phyloP scores from a whole-genome alignment of 2,888 invertebrate species.

The Platynereis dumerilii region DNA sequence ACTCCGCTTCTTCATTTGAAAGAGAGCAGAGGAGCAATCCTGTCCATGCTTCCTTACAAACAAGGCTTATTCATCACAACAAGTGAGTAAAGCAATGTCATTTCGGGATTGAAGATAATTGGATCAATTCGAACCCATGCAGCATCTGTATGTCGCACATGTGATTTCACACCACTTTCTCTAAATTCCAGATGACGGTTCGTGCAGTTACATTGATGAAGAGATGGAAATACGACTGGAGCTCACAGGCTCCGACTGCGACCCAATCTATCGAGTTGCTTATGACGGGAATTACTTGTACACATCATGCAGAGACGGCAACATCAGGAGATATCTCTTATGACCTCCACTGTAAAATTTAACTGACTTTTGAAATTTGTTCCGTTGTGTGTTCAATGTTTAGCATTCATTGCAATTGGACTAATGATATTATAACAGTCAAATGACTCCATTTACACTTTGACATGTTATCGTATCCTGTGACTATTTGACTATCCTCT shows the following conservation, averaged over 20 bases:
- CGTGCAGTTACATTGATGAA: slow-evolving; percentile 68
- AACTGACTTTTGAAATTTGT: too few relatives aligned
- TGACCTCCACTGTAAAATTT: not conserved
- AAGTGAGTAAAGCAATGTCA: slow-evolving; percentile 53
- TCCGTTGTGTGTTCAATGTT: too few relatives aligned
- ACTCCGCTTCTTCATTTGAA: slow-evolving; percentile 57
- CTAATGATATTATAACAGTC: too few relatives aligned
- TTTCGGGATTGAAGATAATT: too few relatives aligned
- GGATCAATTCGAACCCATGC: too few relatives aligned
- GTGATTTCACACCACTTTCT: not conserved
- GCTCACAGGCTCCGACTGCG: slow-evolving; percentile 76
- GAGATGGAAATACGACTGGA: slow-evolving; percentile 65
- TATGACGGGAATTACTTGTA: slow-evolving; percentile 70
- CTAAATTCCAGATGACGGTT: slow-evolving; percentile 68
- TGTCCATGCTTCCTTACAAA: slow-evolving; percentile 67
- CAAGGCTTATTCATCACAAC: slow-evolving; percentile 69
- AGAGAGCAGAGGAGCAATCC: slow-evolving; percentile 70
- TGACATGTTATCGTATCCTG: too few relatives aligned
- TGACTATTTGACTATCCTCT: too few relatives aligned
- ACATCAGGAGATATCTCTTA: slow-evolving; percentile 70
- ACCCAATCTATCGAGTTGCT: slow-evolving; percentile 72
- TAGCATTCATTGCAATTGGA: too few relatives aligned
- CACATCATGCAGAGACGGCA: slow-evolving; percentile 72
- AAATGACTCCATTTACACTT: too few relatives aligned
- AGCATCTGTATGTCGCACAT: not conserved